Evolutionary conservation across 2,113 vertebrate species (phyloP).

Genomic region (Gnathonemus longibarbis): DNA sequence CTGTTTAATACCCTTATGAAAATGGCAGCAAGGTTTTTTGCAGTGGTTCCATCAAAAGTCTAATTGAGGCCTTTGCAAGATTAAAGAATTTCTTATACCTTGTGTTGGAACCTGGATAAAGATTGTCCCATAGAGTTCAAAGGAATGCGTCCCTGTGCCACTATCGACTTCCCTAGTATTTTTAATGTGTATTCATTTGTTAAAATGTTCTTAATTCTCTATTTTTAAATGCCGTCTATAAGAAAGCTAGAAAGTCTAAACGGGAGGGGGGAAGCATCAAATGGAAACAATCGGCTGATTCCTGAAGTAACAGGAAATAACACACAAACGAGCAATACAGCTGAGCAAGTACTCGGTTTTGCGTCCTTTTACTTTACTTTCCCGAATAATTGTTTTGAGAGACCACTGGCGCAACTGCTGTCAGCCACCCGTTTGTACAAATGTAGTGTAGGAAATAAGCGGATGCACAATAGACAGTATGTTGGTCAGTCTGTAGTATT

Average conservation of each 20-base stretch:
- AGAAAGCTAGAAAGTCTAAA: neutral
- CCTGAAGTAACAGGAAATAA: neutral
- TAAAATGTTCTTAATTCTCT: neutral
- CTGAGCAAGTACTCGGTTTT: neutral
- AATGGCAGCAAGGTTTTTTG: neutral
- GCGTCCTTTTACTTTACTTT: neutral
- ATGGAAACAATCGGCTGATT: neutral
- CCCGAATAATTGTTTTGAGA: neutral
- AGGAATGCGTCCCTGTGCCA: neutral
- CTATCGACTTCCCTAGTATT: neutral
- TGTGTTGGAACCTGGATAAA: neutral
- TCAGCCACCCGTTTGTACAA: conserved; percentile 8
- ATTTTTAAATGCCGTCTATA: neutral
- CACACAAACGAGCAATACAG: neutral
- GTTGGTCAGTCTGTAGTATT: conserved; percentile 1
- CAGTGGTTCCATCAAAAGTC: neutral
- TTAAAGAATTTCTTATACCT: neutral
- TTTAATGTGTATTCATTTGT: neutral
- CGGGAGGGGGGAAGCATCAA: neutral
- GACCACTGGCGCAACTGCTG: conserved; percentile 1
- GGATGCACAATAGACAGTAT: neutral
- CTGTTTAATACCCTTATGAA: neutral
- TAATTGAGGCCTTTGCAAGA: neutral
- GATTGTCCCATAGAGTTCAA: neutral
- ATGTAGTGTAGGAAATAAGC: conserved; percentile 17